Evolutionary conservation across 2,888 invertebrate species (phyloP).

Genomic region (Sclerodermus sp.): DNA sequence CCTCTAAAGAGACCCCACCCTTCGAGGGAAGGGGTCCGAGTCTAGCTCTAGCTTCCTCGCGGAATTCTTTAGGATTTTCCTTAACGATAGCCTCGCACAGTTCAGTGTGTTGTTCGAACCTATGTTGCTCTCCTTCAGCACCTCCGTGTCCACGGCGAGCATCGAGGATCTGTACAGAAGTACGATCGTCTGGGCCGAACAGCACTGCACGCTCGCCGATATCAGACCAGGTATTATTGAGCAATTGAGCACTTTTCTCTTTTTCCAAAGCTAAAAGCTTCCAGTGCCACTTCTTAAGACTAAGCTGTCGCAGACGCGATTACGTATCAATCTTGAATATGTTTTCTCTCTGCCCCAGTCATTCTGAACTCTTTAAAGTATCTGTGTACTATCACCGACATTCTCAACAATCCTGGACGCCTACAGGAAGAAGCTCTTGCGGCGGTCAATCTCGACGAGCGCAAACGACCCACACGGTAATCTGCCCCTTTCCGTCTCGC

Average conservation of each 20-base stretch:
- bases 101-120: constrained; percentile 91
- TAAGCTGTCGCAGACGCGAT: no score
- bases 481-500: no score
- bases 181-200: constrained; percentile 92
- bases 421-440: constrained; percentile 87
- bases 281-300: no score
- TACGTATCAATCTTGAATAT: constrained; percentile 17
- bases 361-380: constrained; percentile 88
- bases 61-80: constrained; percentile 18
- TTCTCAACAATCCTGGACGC: constrained; percentile 84
- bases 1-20: background rate
- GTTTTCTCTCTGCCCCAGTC: constrained; percentile 76
- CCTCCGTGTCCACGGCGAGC: constrained; percentile 88
- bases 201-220: constrained; percentile 92
- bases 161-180: constrained; percentile 90
- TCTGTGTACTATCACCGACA: constrained; percentile 90
- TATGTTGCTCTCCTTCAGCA: constrained; percentile 86
- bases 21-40: no score
- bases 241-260: background rate
- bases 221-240: constrained; percentile 80
- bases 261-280: background rate
- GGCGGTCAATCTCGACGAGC: constrained; percentile 63
- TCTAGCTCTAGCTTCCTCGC: constrained; percentile 3
- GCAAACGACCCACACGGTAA: constrained; percentile 43
- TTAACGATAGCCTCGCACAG: constrained; percentile 61